A percentile compares a stretch with the other conserved stretches of the same genome.
Evolutionary conservation across 2,888 invertebrate genomes (phyloP).

Genomic region (Agrochola lota): DNA sequence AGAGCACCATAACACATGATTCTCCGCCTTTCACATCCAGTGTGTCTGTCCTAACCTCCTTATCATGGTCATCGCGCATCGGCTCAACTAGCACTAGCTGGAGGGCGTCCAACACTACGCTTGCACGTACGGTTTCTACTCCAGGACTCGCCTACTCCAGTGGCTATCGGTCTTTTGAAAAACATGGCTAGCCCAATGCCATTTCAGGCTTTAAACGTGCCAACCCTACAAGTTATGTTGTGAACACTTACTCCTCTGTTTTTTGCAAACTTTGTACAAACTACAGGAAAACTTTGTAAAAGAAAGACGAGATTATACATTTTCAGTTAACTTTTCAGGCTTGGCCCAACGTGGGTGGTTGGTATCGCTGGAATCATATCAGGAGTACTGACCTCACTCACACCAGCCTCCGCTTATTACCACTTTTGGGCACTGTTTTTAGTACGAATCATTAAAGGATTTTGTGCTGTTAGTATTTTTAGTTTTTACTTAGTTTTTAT

Average conservation of each 20-base stretch:
- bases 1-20: neutral
- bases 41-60: neutral
- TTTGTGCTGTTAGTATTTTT: constrained; percentile 84
- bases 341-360: constrained; percentile 86
- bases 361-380: constrained; percentile 82
- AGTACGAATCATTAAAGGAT: constrained; percentile 81
- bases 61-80: neutral
- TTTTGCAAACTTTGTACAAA: neutral
- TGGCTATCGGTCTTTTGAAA: neutral
- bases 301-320: neutral
- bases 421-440: constrained; percentile 83
- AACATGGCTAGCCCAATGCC: neutral
- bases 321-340: constrained; percentile 66
- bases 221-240: neutral
- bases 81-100: neutral
- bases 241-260: neutral
- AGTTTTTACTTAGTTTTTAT: neutral
- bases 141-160: neutral
- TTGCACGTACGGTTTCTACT: neutral
- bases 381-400: constrained; percentile 81
- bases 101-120: neutral
- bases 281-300: neutral
- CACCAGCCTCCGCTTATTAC: constrained; percentile 82
- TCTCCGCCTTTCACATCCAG: neutral
- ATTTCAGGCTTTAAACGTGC: neutral